Evolutionary conservation across 2,797 vertebrate species (phyloP).

Genomic region (Hipposideros larvatus): DNA sequence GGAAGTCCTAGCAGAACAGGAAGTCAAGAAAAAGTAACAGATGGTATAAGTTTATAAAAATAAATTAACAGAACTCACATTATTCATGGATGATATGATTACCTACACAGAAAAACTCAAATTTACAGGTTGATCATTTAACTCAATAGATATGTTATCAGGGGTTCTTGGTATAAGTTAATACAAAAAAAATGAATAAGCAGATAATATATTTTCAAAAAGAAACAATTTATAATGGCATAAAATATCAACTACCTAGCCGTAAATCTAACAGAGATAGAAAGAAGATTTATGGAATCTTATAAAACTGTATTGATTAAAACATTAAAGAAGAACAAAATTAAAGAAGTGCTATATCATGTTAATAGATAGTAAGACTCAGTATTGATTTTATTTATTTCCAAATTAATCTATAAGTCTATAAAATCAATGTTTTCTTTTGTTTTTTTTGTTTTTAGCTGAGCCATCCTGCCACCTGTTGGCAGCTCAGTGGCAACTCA

Average conservation of each 20-base stretch:
- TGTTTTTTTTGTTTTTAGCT: too few relatives aligned
- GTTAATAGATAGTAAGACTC: background rate
- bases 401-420: background rate
- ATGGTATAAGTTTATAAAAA: background rate
- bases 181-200: background rate
- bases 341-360: background rate
- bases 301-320: constrained; percentile 20
- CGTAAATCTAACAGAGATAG: background rate
- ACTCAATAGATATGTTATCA: background rate
- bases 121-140: background rate
- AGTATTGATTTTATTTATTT: constrained; percentile 52
- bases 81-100: background rate
- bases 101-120: background rate
- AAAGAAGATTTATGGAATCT: background rate
- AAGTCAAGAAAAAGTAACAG: background rate
- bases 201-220: background rate
- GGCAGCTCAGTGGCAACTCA: too few relatives aligned
- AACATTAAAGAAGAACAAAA: constrained; percentile 41
- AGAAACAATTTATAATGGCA: background rate
- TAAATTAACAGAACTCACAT: background rate
- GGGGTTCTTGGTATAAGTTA: background rate
- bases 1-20: background rate
- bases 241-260: constrained; percentile 2
- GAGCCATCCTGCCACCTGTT: too few relatives aligned
- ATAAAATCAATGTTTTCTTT: background rate